Percentiles rank a stretch among this genome's conserved stretches.
Evolutionary conservation across 2,113 vertebrate species (phyloP).

Genomic region (Opisthocomus hoazin): DNA sequence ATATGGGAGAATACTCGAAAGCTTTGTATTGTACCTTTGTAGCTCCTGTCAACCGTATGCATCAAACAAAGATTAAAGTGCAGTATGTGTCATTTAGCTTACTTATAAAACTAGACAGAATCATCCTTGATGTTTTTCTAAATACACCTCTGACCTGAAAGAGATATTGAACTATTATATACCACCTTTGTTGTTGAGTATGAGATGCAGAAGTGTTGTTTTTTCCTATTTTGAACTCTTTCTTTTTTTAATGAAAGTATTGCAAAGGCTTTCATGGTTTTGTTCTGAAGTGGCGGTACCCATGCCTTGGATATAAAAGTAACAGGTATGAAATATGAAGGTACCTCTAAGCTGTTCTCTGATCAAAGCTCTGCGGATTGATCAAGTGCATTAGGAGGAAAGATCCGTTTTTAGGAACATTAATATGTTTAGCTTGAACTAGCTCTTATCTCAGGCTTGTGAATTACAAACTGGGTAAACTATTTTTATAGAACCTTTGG

Average conservation of each 20-base stretch:
- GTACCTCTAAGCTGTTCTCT: conserved; percentile 63
- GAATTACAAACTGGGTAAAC: conserved; percentile 55
- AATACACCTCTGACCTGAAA: conserved; percentile 66
- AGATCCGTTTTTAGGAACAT: conserved; percentile 56
- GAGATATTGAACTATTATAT: conserved; percentile 51
- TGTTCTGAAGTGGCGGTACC: conserved; percentile 67
- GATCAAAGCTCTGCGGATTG: conserved; percentile 74
- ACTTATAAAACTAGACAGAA: conserved; percentile 60
- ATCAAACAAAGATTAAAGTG: conserved; percentile 74
- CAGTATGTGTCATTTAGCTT: conserved; percentile 67
- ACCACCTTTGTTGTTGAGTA: conserved; percentile 67
- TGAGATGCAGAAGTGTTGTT: conserved; percentile 66
- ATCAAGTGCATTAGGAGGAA: conserved; percentile 69
- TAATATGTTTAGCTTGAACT: conserved; percentile 62
- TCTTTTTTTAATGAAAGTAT: conserved; percentile 59
- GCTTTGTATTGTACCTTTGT: conserved; percentile 69
- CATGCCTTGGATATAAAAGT: conserved; percentile 67
- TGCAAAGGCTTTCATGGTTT: conserved; percentile 62
- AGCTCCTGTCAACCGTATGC: conserved; percentile 62
- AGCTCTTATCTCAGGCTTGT: conserved; percentile 57
- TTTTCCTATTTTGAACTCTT: conserved; percentile 70
- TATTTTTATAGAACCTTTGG: conserved; percentile 24
- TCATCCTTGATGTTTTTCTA: conserved; percentile 66
- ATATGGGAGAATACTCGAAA: conserved; percentile 46
- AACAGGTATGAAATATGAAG: conserved; percentile 65